Evolutionary conservation across 2,113 vertebrate genomes (phyloP).

Genomic region (Dipodomys spectabilis): DNA sequence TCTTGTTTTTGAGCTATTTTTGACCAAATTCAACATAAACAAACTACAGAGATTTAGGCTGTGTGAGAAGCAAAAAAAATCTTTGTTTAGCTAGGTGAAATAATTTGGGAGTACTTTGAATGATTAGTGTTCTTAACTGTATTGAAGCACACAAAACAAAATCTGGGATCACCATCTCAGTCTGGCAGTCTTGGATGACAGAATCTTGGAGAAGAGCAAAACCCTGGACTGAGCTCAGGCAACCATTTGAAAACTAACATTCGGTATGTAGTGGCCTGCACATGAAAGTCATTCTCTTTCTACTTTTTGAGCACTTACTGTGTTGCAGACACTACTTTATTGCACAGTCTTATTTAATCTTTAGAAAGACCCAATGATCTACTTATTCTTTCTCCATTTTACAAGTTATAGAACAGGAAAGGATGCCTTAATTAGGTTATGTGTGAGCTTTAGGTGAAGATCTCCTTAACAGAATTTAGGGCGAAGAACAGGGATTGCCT

Average conservation of each 20-base stretch:
- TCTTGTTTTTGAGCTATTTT: constrained; percentile 59
- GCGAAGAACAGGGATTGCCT: neutral
- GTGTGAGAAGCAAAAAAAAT: neutral
- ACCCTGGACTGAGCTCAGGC: neutral
- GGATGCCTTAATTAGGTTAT: neutral
- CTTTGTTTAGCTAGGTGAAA: constrained; percentile 59
- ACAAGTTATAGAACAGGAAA: neutral
- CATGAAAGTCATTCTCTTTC: neutral
- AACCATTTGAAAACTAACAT: neutral
- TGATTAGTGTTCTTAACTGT: neutral
- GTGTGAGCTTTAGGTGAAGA: neutral
- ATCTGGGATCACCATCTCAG: neutral
- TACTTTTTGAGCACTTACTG: neutral
- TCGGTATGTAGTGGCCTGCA: neutral
- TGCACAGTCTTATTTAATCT: neutral
- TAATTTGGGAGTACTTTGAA: constrained; percentile 28
- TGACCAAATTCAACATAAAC: constrained; percentile 56
- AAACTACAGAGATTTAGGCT: constrained; percentile 48
- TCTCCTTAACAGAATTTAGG: neutral
- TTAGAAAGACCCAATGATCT: neutral
- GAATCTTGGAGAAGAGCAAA: neutral
- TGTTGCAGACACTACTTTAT: neutral
- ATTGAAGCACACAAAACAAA: neutral
- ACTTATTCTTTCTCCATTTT: neutral
- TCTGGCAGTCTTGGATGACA: neutral